Base-by-base conservation (phyloP, 2,888 invertebrate species). In the Coremacera marginata region DNA sequence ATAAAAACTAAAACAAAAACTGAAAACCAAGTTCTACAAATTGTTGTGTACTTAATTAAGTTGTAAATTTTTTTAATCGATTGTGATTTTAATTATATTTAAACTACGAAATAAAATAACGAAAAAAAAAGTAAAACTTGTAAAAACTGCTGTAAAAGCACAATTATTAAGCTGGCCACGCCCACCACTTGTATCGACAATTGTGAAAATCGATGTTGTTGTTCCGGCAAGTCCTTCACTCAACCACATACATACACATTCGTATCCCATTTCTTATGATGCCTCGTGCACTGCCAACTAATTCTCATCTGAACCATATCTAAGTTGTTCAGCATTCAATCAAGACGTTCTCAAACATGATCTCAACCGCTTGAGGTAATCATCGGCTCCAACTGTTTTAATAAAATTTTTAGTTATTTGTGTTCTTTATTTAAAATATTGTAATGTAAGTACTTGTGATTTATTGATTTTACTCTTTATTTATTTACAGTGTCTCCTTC, bases 401-500 rank as follows among this genome's bases (percentile, higher is more conserved):
- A 16, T 52, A 4, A 31, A 52, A 9, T 52, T 16, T 52, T 52
- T n/a, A 55, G 8, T 55, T 9, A 55, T n/a, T 55, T 55, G 25
- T 60, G 11, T 1, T 3, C 7, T 60, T 22, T 37, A 19, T 34
- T 7, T 49, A 67, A 44, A 44, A n/a, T 34, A 60, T 62, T 62
- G 9, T 14, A n/a, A 37, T 63, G 11, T 9, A 68, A n/a, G n/a
- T n/a, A n/a, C n/a, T n/a, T 49, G 9, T 57, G n/a, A 4, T 22
- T 1, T 3, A 19, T 19, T 22, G 7, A 31, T 51, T 22, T 68
- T 31, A 55, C 37, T 8, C 49, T 49, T 67, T 19, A 31, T 27
- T 77, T 79, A 4, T 75, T 70, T 74, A 8, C 71, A 70, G 63
- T 65, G 16, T 55, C 77, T 81, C 72, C 63, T 71, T 79, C 62